Evolutionary conservation across 2,888 invertebrate genomes (phyloP), one percentile per base, ranked within the genome.

Genomic region (Phasia obesa): DNA sequence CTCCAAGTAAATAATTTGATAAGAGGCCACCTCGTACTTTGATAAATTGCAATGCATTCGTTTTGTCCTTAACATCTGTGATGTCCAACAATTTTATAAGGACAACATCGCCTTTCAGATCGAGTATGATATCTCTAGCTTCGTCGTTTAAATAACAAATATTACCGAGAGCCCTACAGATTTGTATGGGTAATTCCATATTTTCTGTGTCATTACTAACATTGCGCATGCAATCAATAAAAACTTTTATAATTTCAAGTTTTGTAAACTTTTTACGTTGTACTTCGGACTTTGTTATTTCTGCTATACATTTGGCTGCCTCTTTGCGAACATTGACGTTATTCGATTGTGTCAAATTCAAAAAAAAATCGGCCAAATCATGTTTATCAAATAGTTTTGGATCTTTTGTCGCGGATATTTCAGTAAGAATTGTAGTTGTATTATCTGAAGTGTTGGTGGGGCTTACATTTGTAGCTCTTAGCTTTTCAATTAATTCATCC

Each of bases 111-210:
- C 94, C 94, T 75, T 93, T 90, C 42, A 91, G 89, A 75, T 89
- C 89, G 44, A 90, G 85, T 65, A 94, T 92, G 69, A 93, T 89
- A 80, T 92, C 92, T 84, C 94, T 92, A 19, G 94, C 93, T 87
- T 93, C 92, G 92, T 97, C 95, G 92, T 97, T 97, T 88, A 97
- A 95, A 90, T 95, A 97, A 90, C 97, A 97, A 88, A 98, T 94
- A 91, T 98, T 98, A 44, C 97, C 97, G 23, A 98, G 92, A 3
- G 97, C 96, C 87, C 97, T 93, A 86, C 96, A 96, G 49, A 95
- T 93, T 89, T 97, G 96, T 85, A 94, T 94, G 9, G 94, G 92
- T 67, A 94, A 89, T 84, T 94, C 93, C 81, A 93, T 88, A 84
- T 87, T 89, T 82, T 88, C 88, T 15, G 84, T 86, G 74, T 85